A percentile compares a stretch with the other conserved stretches of the same genome.
Conservation (phyloP, 2,113 vertebrate species). For the Spilogale gracilis region DNA sequence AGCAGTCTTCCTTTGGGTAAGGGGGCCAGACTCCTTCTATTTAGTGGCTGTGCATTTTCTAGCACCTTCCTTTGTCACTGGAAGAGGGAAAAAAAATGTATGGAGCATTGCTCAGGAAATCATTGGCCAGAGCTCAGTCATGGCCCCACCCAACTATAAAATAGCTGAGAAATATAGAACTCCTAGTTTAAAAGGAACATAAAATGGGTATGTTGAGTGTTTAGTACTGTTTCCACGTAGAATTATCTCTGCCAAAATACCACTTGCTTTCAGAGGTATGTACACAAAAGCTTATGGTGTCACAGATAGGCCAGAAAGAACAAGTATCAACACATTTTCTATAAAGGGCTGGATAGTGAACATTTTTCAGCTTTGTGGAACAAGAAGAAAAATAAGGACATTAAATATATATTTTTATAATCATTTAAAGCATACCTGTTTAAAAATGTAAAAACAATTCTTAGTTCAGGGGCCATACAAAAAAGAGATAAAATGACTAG, state of each 20-base stretch:
- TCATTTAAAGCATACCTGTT: background rate
- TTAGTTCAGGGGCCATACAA: background rate
- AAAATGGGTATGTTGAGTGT: background rate
- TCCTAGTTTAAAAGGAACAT: background rate
- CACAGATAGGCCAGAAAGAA: too few species aligned
- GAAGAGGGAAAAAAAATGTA: background rate
- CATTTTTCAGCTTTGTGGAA: background rate
- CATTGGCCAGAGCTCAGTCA: background rate
- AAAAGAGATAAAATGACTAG: background rate
- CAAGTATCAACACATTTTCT: background rate
- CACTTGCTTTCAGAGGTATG: background rate
- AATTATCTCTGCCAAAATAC: background rate
- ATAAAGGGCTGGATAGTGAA: background rate
- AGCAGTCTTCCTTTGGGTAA: background rate
- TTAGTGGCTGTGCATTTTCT: constrained; percentile 6
- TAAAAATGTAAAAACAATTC: background rate
- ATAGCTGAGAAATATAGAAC: background rate
- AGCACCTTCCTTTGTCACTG: too few species aligned
- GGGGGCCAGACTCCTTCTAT: background rate
- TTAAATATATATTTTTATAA: background rate
- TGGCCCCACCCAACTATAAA: background rate
- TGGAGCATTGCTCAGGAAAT: background rate
- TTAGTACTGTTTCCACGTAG: background rate
- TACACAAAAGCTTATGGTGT: background rate
- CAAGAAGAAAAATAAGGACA: constrained; percentile 22